Conservation (phyloP, 2,113 vertebrate species). For the Panthera uncia region DNA sequence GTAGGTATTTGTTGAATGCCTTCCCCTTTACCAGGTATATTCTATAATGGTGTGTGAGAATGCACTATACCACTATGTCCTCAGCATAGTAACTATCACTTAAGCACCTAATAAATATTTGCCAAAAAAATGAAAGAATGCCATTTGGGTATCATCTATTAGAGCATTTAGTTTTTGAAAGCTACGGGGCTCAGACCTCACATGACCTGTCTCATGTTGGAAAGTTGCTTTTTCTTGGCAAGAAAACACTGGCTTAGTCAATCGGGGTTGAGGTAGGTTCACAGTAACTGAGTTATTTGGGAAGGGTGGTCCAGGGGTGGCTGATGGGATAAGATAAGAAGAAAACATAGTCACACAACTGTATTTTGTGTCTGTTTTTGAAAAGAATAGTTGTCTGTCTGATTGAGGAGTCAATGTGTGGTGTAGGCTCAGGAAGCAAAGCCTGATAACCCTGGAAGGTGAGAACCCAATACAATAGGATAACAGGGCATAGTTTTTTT, state of each 20-base stretch:
- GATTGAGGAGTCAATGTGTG: background rate
- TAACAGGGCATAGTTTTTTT: background rate
- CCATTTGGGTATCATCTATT: background rate
- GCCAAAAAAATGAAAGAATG: background rate
- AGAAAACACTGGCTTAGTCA: background rate
- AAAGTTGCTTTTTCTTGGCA: background rate
- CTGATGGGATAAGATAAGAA: slow-evolving; percentile 27
- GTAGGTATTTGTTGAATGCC: background rate
- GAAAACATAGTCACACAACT: background rate
- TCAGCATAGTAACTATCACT: background rate
- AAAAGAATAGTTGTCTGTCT: slow-evolving; percentile 42
- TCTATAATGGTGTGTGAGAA: background rate
- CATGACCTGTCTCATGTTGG: background rate
- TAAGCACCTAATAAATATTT: background rate
- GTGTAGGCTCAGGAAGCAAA: slow-evolving; percentile 26
- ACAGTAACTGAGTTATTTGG: background rate
- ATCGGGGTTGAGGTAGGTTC: background rate
- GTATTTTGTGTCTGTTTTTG: background rate
- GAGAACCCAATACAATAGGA: background rate
- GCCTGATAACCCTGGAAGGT: slow-evolving; percentile 28
- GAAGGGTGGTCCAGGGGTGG: background rate
- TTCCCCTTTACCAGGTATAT: background rate
- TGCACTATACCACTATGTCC: background rate
- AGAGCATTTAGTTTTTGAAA: background rate
- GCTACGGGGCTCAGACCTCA: background rate